Evolutionary conservation across 2,797 vertebrate species (phyloP), one percentile per base, ranked within the genome.

Genomic region (Margarornis squamiger): DNA sequence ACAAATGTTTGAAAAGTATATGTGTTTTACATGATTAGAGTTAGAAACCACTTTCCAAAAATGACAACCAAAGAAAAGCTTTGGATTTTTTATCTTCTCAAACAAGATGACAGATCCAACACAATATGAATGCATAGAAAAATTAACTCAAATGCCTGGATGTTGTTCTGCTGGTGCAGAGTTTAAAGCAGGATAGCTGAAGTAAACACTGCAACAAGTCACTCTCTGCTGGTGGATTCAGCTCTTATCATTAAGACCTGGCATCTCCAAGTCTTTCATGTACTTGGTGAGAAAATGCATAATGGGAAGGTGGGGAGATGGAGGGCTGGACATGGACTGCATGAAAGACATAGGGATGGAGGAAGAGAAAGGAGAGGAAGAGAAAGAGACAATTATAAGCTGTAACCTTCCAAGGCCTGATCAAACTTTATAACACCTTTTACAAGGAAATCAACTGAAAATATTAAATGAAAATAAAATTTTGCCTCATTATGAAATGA

Each of bases 321-420:
- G 2, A 2, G 2, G 0, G 2, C 2, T 63, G 34, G n/a, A 36
- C 0, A 3, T 12, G 16, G 9, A 3, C 24, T 52, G 17, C 24
- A 52, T 19, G 55, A 55, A 72, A 5, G 5, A 43, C 27, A 52
- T 7, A 43, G 36, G 6, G 2, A 2, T 38, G 9, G 6, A 13
- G 9, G 20, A 68, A 68, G 8, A 63, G 5, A 23, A 73, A n/a
- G 5, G 18, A 84, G 24, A 66, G 7, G 12, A 72, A 85, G 71
- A 66, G 3, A 13, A 62, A 62, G 22, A 38, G 2, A 30, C 0
- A 45, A 43, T 67, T 58, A 39, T 52, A 26, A 91, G 13, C 2
- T 63, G n/a, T 45, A 22, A 4, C 12, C 26, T 84, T 78, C 20
- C 29, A 61, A 87, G 14, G 7, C 14, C 15, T 41, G 22, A 51